Base-by-base conservation (phyloP, 2,113 vertebrate species). In the Brachypodius melanocephalos region DNA sequence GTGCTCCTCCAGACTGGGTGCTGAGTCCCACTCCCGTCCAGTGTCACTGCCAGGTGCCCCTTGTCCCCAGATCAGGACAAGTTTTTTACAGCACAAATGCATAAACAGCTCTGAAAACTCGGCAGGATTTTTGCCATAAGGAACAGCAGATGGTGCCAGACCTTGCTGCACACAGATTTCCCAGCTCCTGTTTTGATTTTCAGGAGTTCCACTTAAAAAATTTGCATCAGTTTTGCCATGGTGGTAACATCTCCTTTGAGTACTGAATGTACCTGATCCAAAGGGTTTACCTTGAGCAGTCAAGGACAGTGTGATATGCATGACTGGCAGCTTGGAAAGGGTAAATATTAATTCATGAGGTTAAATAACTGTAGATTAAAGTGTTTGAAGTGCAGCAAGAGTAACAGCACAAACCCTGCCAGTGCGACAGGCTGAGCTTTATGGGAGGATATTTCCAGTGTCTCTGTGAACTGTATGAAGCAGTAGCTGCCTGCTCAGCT, bases 61-160 rank as follows among this genome's bases (percentile, higher is more conserved):
- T 76, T 34, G 45, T 8, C n/a, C 59, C n/a, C 19, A 63, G 21
- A 43, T 12, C 13, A 40, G 49, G 22, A 68, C 36, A 74, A 42
- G 12, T 0, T 36, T 84, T 76, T 85, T 71, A 58, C 79, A 72
- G 48, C 21, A 59, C 42, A 49, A 76, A 42, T 1, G 1, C 77
- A 55, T 42, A 43, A 88, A 85, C 34, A 80, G 48, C 46, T 78
- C 57, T 57, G 62, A 65, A 90, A 82, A 31, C 17, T 91, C 26
- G 6, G 63, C 72, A 83, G 63, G 63, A 79, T 28, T 77, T 97
- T 94, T 83, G 43, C 88, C 45, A 22, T 81, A 81, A 90, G 79
- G 88, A 97, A 96, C 96, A 97, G 94, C 93, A 96, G 94, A 91
- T 97, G 94, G 95, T 97, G 96, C 94, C 85, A 95, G 92, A 95